Evolutionary conservation across 2,797 vertebrate species (phyloP).

Genomic region (Sorex maritimensis): DNA sequence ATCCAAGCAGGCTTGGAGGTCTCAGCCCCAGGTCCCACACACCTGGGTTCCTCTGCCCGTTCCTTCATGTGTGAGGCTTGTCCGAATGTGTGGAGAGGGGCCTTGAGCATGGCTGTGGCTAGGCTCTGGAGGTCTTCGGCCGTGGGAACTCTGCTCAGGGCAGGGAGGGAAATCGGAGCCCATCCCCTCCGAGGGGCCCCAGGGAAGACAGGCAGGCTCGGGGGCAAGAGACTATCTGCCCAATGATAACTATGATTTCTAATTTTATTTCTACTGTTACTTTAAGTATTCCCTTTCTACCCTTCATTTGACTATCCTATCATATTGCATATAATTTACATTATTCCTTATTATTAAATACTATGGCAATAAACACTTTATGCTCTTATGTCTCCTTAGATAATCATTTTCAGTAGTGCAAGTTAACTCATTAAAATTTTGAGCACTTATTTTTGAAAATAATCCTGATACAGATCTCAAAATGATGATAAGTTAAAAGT

Average conservation of each 20-base stretch:
- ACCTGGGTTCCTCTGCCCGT: no score
- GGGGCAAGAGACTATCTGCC: no score
- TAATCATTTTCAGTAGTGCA: constrained; percentile 27
- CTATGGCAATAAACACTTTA: background rate
- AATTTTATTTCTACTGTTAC: constrained; percentile 29
- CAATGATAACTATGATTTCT: background rate
- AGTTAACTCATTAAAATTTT: constrained; percentile 37
- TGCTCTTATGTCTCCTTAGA: background rate
- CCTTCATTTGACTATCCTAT: background rate
- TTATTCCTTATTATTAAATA: constrained; percentile 6
- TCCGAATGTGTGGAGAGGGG: no score
- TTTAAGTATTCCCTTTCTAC: constrained; percentile 4
- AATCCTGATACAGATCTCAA: background rate
- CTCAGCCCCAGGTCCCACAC: no score
- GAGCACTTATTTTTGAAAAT: constrained; percentile 7
- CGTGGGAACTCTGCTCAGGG: no score
- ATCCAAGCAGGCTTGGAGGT: no score
- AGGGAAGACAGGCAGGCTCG: no score
- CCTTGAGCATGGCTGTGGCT: no score
- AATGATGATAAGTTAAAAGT: constrained; percentile 18
- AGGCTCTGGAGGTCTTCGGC: no score
- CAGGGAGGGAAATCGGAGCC: no score
- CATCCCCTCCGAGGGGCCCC: no score
- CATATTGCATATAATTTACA: background rate
- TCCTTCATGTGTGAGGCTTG: no score